Base-by-base conservation (phyloP, 2,888 invertebrate species). In the Cataglyphis cursor region DNA sequence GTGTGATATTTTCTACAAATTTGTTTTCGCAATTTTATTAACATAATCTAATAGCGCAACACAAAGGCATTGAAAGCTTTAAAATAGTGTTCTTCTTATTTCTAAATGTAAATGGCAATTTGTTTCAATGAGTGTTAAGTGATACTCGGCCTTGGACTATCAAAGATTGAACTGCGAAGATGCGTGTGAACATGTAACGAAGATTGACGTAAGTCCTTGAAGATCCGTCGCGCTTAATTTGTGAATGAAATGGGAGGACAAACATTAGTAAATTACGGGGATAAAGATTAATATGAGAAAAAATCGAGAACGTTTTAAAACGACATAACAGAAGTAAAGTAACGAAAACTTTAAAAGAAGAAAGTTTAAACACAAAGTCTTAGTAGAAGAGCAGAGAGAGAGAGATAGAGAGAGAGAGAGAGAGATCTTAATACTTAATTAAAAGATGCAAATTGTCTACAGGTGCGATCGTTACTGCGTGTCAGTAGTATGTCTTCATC, bases 41-140 rank as follows among this genome's bases (percentile, higher is more conserved):
- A 5, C 10, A 76, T 28, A 76, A 57, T 24, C 18, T 54, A 54
- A 41, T 57, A 5, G 5, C 31, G 35, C 41, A 8, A 21, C 18
- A 59, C 24, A 9, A 72, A 35, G 31, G 8, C 24, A 61, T 80
- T 80, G 59, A 59, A 72, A 72, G 12, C 59, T 44, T 44, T 35
- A 18, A 80, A 44, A 15, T 35, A 72, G 24, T 15, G 35, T 35
- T 59, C 44, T n/a, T 51, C 31, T 78, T 59, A 51, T 48, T 18
- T 59, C 73, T 44, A 41, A 41, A 59, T 70, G 44, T 70, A 59
- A 31, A 59, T 35, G 74, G 73, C 44, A 80, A 80, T 80, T 80
- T 80, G 78, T 80, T 80, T 80, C 78, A 80, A 80, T 38, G 66
- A 75, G 6, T 24, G n/a, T 66, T 38, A 35, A 75, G 18, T 78